Base-by-base conservation (phyloP, 2,888 invertebrate genomes). In the Drosophila multiciliata region DNA sequence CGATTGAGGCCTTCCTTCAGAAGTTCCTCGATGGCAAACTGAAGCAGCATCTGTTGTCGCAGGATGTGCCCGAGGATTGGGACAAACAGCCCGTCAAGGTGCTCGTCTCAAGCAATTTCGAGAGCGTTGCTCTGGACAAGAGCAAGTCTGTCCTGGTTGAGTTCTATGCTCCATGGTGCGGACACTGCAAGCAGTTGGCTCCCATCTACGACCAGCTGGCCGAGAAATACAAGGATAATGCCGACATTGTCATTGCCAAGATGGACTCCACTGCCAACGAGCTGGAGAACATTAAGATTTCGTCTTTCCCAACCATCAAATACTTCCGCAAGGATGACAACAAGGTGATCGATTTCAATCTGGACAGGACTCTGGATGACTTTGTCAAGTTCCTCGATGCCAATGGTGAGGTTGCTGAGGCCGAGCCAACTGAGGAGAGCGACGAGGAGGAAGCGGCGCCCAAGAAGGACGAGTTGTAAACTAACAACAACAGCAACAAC, bases 101-200 rank as follows among this genome's bases (percentile, higher is more conserved):
- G 54, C 95, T 99, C 68, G 99, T 99, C 65, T 96, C 99, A 78
- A 96, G 96, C 92, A 99, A 99, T 95, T 99, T 99, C 93, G 97
- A 98, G 88, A 96, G 96, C 83, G 97, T 99, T 83, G 99, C 96
- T 58, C 95, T 97, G 80, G 97, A 99, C 93, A 95, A 95, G 88
- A 94, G 93, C 82, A 99, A 99, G 94, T 96, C 96, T 91, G 99
- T 99, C 58, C 95, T 99, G 69, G 99, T 99, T 79, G 99, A 99
- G 94, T 99, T 99, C 95, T 99, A 99, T 94, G 99, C 99, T 62
- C 99, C 99, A 73, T 99, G 99, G 99, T 98, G 97, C 94, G 99
- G 98, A 73, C 99, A 99, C 93, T 99, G 99, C 96, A 99, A 99
- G 93, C 98, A 99, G 93, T 95, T 99, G 91, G 97, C 95, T 64